Conservation (phyloP, 2,888 invertebrate species). For the Biston betularia region DNA sequence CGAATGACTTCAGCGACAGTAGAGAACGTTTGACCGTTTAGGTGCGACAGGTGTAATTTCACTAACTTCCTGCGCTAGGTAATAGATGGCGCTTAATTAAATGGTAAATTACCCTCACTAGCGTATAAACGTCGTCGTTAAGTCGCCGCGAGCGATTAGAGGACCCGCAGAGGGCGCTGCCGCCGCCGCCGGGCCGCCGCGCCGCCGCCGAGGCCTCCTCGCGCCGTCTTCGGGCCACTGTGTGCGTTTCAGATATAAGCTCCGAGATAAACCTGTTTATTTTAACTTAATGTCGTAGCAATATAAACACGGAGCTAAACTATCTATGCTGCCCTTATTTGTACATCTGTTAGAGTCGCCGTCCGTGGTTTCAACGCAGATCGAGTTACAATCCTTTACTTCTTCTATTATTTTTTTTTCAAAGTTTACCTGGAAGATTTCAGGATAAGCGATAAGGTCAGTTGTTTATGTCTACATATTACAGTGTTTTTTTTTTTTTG, state of each 20-base stretch:
- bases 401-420: no score
- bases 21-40: not conserved
- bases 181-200: not conserved
- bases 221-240: not conserved
- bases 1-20: not conserved
- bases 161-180: slow-evolving; percentile 8
- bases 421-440: no score
- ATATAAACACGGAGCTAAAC: not conserved
- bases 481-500: no score
- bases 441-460: no score
- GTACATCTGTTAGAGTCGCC: no score
- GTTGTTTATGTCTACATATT: no score
- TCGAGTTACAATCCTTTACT: no score
- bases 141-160: slow-evolving; percentile 67
- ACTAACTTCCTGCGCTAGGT: slow-evolving; percentile 47
- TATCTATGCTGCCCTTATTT: no score
- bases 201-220: not conserved
- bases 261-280: slow-evolving; percentile 14
- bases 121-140: slow-evolving; percentile 70
- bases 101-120: slow-evolving; percentile 59
- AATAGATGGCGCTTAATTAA: slow-evolving; percentile 74
- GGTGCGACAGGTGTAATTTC: slow-evolving; percentile 9
- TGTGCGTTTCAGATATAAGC: slow-evolving; percentile 17
- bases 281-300: not conserved
- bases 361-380: no score